Percentiles rank a stretch among this genome's conserved stretches.
Evolutionary conservation across 2,797 vertebrate genomes (phyloP).

Genomic region (Sebastes itinus): DNA sequence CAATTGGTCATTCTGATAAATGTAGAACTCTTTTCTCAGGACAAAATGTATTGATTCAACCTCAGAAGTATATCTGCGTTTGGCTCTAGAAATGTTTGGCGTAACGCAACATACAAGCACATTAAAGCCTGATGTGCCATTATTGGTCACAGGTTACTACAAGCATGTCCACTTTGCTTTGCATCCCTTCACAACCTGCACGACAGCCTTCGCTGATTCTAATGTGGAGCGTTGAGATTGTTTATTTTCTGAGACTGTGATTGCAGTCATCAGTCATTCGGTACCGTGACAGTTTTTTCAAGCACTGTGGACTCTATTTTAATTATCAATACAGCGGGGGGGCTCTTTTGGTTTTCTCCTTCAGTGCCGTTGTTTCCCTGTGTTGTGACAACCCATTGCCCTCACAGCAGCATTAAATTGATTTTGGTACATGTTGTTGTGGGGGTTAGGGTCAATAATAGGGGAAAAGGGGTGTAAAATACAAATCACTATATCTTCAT

Average conservation of each 20-base stretch:
- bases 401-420: conserved; percentile 58
- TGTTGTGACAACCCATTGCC: conserved; percentile 52
- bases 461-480: background rate
- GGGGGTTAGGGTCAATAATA: conserved; percentile 31
- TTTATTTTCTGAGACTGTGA: conserved; percentile 49
- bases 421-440: conserved; percentile 51
- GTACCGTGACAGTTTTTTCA: conserved; percentile 6
- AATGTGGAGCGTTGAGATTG: conserved; percentile 21
- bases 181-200: background rate
- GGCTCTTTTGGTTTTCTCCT: conserved; percentile 24
- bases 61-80: background rate
- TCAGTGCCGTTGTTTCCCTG: conserved; percentile 28
- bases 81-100: background rate
- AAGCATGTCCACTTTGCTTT: conserved; percentile 1
- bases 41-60: conserved; percentile 3
- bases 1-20: conserved; percentile 41
- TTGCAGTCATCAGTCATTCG: conserved; percentile 49
- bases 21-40: conserved; percentile 7
- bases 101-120: background rate
- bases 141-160: conserved; percentile 16
- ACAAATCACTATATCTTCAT: conserved; percentile 12
- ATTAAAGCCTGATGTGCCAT: background rate
- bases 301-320: conserved; percentile 47
- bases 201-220: background rate
- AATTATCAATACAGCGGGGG: conserved; percentile 46